These are phyloP conservation scores for Tromatobia lineatoria DNA, from an alignment of 2,888 invertebrate species.

Conservation along the genomic window DNA sequence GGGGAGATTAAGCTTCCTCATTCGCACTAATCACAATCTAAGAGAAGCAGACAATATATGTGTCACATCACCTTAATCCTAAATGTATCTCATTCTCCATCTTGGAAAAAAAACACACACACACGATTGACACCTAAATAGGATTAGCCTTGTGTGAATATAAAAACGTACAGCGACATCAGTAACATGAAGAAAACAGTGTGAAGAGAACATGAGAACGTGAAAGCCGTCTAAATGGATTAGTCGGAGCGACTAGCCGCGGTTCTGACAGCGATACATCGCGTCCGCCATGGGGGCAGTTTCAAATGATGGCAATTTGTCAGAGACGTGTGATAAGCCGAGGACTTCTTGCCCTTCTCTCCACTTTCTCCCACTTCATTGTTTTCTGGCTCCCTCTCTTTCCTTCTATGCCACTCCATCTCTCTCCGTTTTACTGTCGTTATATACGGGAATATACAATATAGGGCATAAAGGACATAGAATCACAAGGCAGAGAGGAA, in stretches of 20 bases:
- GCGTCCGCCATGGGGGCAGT: slow-evolving; percentile 70
- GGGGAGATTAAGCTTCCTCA: too few species aligned
- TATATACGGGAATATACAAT: slow-evolving; percentile 15
- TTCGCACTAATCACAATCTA: too few species aligned
- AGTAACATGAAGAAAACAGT: slow-evolving; percentile 45
- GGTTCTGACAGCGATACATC: slow-evolving; percentile 69
- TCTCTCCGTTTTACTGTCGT: neutral
- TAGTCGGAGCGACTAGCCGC: slow-evolving; percentile 42
- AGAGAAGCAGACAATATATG: too few species aligned
- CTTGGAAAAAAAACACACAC: too few species aligned
- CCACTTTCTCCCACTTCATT: slow-evolving; percentile 47
- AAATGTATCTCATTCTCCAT: too few species aligned
- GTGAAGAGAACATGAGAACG: slow-evolving; percentile 54
- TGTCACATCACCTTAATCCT: too few species aligned
- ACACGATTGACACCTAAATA: neutral
- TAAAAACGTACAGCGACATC: neutral
- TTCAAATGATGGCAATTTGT: slow-evolving; percentile 79
- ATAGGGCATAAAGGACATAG: neutral
- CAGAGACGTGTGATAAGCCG: slow-evolving; percentile 78
- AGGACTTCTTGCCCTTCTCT: slow-evolving; percentile 72
- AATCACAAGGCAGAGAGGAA: slow-evolving; percentile 26
- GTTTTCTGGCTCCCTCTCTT: slow-evolving; percentile 23
- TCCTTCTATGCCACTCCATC: neutral
- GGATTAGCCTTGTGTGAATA: neutral
- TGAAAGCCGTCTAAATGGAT: slow-evolving; percentile 60